Evolutionary conservation across 35 echinoderm and acorn worm genomes (phyloP), one percentile per base, ranked within the genome.

Genomic region (Amphiura filiformis): DNA sequence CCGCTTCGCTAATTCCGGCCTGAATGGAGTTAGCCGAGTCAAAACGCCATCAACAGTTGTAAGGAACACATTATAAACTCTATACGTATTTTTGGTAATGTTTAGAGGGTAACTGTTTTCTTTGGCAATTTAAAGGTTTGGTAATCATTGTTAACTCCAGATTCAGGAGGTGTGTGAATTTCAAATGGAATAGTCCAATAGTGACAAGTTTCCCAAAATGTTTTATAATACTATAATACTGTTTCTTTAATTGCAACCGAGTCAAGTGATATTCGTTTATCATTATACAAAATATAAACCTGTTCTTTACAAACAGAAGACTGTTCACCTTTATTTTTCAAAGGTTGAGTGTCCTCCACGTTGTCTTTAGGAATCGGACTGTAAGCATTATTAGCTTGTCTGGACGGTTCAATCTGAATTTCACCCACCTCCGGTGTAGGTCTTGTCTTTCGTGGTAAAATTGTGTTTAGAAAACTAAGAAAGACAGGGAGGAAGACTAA

Each of bases 401-500:
- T 26, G 28, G 1, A 13, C 17, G 26, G 11, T 30, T 52, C 7
- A 4, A 15, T 70, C 28, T 11, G 28, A 26, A n/a, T 23, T 26
- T 70, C 15, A 26, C 26, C 26, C 15, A 11, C 44, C 44, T 52
- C 20, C 44, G 44, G 44, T 52, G 7, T 52, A 20, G 28, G 17
- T 70, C 28, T 70, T 15, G 2, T 30, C 28, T 70, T 70, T 23
- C 61, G 7, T 23, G 61, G 61, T 70, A 70, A n/a, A 30, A 70
- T 15, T 3, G 17, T 3, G 28, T 30, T 57, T 56, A 85, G 83
- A 30, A 85, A 61, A 0, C 49, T 85, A 15, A 99, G 88, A 13
- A 99, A 38, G 0, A 93, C 96, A 0, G 96, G 96, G 1, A 99
- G 76, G 35, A 99, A 92, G 34, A 99, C 64, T 23, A 99, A 44